Base-by-base conservation (phyloP, 1,140 invertebrate species). In the Papilio polytes region DNA sequence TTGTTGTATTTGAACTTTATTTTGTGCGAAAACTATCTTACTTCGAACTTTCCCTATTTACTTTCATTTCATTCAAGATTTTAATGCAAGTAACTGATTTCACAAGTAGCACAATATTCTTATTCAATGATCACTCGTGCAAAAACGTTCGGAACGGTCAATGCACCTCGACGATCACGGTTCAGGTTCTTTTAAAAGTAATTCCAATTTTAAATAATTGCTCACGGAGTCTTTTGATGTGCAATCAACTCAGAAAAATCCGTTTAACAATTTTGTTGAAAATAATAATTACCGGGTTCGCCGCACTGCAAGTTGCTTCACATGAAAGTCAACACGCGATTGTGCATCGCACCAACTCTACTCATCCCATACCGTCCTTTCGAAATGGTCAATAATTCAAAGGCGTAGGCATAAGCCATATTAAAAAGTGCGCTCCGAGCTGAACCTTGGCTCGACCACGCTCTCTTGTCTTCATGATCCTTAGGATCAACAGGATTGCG, bases 231-330 rank as follows among this genome's bases (percentile, higher is more conserved):
- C 48, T 26, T 36, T 76, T 70, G 63, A 31, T 70, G 63, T 70
- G 26, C 12, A 70, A 70, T 70, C 26, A 70, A 78, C 26, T 15
- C 26, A 6, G 31, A 81, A 59, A 78, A 74, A 74, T 51, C 51
- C 46, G 46, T 80, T 80, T 83, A 82, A 81, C 79, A 81, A 73
- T 81, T 86, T 87, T 82, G 85, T 87, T 81, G 86, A 88, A 88
- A 91, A 91, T 85, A 86, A 86, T 93, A 93, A 94, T 92, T 92
- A 87, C 85, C 84, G 80, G 83, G 83, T 84, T 85, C 86, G 86
- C 82, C 86, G 81, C 79, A 83, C 84, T 91, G 92, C 93, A 92
- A 94, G 88, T 87, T 83, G 83, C 53, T 56, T 56, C 53, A 9
- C 53, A 20, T 56, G 53, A 20, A 56, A 56, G 78, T 70, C 72